These are phyloP conservation scores for Anguilla megastoma DNA, from an alignment of 2,797 vertebrate species.

Conservation along the genomic window DNA sequence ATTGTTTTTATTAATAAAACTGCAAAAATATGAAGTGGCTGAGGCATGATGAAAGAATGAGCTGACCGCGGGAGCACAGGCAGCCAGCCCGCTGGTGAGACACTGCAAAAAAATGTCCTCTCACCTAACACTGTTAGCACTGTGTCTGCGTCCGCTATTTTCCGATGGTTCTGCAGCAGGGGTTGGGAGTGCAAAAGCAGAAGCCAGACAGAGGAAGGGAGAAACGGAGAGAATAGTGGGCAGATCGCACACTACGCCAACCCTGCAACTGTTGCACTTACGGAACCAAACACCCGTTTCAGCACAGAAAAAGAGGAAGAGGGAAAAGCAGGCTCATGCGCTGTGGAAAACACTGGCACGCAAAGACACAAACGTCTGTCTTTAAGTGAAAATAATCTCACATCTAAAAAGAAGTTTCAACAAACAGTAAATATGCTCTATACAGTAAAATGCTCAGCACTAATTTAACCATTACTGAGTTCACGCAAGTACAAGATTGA, in stretches of 20 bases:
- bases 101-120: slow-evolving; percentile 34
- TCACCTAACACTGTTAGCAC: slow-evolving; percentile 42
- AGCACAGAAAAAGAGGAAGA: neutral
- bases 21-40: neutral
- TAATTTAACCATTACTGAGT: neutral
- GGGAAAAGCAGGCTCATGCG: neutral
- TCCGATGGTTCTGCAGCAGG: slow-evolving; percentile 24
- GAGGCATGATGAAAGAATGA: neutral
- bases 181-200: slow-evolving; percentile 33
- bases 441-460: neutral
- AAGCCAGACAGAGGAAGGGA: slow-evolving; percentile 20
- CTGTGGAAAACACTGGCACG: neutral
- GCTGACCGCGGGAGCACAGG: neutral
- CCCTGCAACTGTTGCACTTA: slow-evolving; percentile 28
- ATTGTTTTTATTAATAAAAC: neutral
- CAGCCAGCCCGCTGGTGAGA: slow-evolving; percentile 22
- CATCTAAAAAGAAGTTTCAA: neutral
- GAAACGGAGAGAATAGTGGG: slow-evolving; percentile 17
- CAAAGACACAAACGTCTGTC: neutral
- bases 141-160: slow-evolving; percentile 17
- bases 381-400: neutral
- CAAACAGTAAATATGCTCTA: neutral
- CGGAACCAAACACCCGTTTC: slow-evolving; percentile 37
- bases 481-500: neutral
- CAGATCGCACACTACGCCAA: slow-evolving; percentile 26